A percentile compares a stretch with the other conserved stretches of the same genome.
phyloP scores from a whole-genome alignment of 2,797 vertebrate species.

The Craterocephalus amniculus region DNA sequence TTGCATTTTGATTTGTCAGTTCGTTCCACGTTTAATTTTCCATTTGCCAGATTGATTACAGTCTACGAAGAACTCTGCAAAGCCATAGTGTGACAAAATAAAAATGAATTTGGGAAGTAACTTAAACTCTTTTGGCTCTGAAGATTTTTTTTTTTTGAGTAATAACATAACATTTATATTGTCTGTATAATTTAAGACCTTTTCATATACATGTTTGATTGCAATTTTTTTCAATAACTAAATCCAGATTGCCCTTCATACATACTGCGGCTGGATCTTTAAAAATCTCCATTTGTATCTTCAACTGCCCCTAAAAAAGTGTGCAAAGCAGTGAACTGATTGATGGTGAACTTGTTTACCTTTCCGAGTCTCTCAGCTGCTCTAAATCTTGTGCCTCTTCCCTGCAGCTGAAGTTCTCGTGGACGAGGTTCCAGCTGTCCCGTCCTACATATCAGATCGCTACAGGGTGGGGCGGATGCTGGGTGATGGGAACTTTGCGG shows the following conservation, averaged over 20 bases:
- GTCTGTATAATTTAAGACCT: neutral
- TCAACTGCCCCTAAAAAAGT: neutral
- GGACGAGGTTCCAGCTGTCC: conserved; percentile 92
- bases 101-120: neutral
- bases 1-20: conserved; percentile 24
- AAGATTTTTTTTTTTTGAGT: neutral
- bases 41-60: conserved; percentile 21
- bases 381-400: conserved; percentile 10
- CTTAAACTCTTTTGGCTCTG: no score
- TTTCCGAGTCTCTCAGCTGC: neutral
- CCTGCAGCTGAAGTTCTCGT: conserved; percentile 83
- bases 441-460: conserved; percentile 91
- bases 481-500: conserved; percentile 98
- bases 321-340: neutral
- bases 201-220: neutral
- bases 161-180: neutral
- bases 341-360: conserved; percentile 1
- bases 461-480: conserved; percentile 96
- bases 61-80: conserved; percentile 14
- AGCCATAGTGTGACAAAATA: conserved; percentile 6
- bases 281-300: neutral
- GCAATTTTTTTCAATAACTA: no score
- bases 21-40: conserved; percentile 16
- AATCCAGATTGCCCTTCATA: no score
- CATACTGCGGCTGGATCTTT: no score